Percentiles rank a stretch among this genome's conserved stretches.
phyloP scores from a whole-genome alignment of 2,888 invertebrate genomes.

The Nemotelus nigrinus region DNA sequence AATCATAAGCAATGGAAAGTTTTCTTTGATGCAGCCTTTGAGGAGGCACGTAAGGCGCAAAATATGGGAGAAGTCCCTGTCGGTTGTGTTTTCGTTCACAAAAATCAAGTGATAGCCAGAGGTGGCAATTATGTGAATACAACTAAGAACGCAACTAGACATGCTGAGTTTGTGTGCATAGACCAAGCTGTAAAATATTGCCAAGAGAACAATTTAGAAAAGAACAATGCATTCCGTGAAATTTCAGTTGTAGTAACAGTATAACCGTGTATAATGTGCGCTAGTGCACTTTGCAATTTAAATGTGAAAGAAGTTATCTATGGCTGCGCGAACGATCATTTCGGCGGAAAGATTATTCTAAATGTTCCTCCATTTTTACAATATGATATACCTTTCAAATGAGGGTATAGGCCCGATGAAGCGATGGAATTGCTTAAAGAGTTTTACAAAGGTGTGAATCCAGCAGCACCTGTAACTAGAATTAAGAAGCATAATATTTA shows the following conservation, averaged over 20 bases:
- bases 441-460: constrained; percentile 96
- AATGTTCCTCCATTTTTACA: constrained; percentile 76
- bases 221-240: constrained; percentile 69
- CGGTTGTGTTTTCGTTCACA: constrained; percentile 89
- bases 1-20: constrained; percentile 57
- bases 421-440: constrained; percentile 89
- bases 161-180: constrained; percentile 96
- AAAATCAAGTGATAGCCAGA: constrained; percentile 76
- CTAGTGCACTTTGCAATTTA: constrained; percentile 78
- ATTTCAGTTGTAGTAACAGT: constrained; percentile 89
- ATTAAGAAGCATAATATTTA: constrained; percentile 67
- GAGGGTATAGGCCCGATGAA: constrained; percentile 78
- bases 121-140: constrained; percentile 92
- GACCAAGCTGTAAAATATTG: constrained; percentile 79
- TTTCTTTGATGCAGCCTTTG: constrained; percentile 80
- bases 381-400: constrained; percentile 69
- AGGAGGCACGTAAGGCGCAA: constrained; percentile 79
- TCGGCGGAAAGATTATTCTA: constrained; percentile 94
- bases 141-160: constrained; percentile 93
- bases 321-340: constrained; percentile 95
- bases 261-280: constrained; percentile 99
- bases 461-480: constrained; percentile 79
- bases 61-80: constrained; percentile 92
- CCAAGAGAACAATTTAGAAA: constrained; percentile 67
- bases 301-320: constrained; percentile 81